Evolutionary conservation across 1,140 invertebrate genomes (phyloP).

Genomic region (Cardiocondyla obscurior): DNA sequence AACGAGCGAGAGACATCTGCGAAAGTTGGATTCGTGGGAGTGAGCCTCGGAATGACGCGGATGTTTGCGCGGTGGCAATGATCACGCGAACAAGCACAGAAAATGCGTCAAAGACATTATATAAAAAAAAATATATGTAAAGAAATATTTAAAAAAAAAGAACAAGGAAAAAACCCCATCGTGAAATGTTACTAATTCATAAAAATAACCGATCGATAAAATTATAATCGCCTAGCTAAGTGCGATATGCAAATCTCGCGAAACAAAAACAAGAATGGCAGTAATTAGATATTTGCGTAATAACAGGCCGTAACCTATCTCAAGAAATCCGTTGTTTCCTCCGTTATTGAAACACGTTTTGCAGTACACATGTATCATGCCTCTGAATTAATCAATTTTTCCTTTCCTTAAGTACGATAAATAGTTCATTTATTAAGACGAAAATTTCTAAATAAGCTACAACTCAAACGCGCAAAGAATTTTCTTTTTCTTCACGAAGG

Average conservation of each 20-base stretch:
- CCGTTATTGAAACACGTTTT: neutral
- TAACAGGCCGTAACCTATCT: constrained; percentile 59
- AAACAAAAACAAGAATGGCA: neutral
- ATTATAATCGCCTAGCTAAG: neutral
- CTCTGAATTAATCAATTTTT: constrained; percentile 3
- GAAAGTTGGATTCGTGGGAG: constrained; percentile 63
- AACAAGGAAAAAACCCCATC: neutral
- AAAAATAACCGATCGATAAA: neutral
- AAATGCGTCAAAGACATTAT: constrained; percentile 45
- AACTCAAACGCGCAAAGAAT: neutral
- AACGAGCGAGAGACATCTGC: constrained; percentile 7
- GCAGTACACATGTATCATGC: neutral
- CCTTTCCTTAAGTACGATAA: neutral
- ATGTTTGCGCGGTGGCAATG: constrained; percentile 57
- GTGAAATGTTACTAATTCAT: neutral
- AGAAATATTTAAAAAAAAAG: no score
- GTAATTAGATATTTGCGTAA: constrained; percentile 50
- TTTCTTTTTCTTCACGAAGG: neutral
- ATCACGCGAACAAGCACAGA: constrained; percentile 59
- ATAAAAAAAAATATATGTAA: neutral
- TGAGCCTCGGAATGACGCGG: constrained; percentile 38
- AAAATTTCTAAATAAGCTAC: neutral
- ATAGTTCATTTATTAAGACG: neutral
- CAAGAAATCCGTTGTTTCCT: constrained; percentile 54
- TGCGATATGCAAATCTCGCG: constrained; percentile 8